Evolutionary conservation across 2,888 invertebrate genomes (phyloP), one percentile per base, ranked within the genome.

Genomic region (Campoplex nolae): DNA sequence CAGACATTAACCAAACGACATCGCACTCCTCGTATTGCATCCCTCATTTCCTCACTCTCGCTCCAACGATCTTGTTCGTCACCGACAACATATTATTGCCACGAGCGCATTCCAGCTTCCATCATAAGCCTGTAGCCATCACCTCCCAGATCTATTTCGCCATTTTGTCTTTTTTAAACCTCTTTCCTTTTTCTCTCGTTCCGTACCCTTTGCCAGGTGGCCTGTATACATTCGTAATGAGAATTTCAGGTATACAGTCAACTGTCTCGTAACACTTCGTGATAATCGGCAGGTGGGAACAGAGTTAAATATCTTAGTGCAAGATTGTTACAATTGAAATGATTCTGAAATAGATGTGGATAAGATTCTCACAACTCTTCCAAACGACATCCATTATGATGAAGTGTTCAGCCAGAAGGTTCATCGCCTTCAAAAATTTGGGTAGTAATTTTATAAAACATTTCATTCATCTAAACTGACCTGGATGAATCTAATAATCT

Each of bases 21-120:
- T 45, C 51, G 4, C 65, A 38, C 70, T 74, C 32, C 74, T 51
- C 65, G 67, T 80, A 83, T 84, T 51, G 45, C 79, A 84, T 80
- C 78, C 86, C 87, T 83, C 86, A 82, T 84, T 84, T 83, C 81
- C 78, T 81, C 83, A 38, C 77, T 84, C 82, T 84, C 80, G 78
- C 67, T 77, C 71, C 56, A 67, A 38, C 83, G 80, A 79, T 65
- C 74, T 84, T 83, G 81, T 84, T 84, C 81, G 78, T 82, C 86
- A 45, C 56, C 75, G 81, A 45, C 77, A 68, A 45, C 75, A 79
- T 51, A 74, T 73, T 84, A 81, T 79, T 70, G 62, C 84, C 76
- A 65, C 58, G 45, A 71, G 56, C 48, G 45, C 67, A 73, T 80
- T 35, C 80, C 74, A 58, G 35, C 78, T 56, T 35, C 67, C 68